These are phyloP conservation scores for Hapalemur alaotrensis DNA, from an alignment of 2,797 vertebrate genomes.

Conservation along the genomic window DNA sequence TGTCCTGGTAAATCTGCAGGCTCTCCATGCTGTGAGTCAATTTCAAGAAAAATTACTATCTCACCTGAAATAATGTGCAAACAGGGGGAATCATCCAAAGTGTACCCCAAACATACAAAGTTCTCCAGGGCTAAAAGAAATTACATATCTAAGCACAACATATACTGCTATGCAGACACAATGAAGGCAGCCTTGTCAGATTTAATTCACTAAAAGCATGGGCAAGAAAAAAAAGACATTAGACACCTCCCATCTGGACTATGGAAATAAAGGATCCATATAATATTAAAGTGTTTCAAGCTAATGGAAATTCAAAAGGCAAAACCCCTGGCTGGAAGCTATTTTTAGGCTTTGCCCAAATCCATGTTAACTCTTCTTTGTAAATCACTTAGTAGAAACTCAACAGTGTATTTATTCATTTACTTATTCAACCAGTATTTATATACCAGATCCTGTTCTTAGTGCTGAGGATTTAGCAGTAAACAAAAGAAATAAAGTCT, in stretches of 20 bases:
- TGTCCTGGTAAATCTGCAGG: background rate
- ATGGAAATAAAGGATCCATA: background rate
- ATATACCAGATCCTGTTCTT: background rate
- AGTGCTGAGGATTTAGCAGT: background rate
- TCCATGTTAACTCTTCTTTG: background rate
- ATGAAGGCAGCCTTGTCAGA: background rate
- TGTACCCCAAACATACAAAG: background rate
- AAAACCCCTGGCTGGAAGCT: background rate
- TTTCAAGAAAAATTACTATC: constrained; percentile 37
- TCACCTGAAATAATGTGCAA: background rate
- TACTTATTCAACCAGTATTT: background rate
- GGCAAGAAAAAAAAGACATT: constrained; percentile 14
- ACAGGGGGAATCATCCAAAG: background rate
- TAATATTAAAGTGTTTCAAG: constrained; percentile 24
- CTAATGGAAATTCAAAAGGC: constrained; percentile 29
- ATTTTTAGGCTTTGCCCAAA: constrained; percentile 5
- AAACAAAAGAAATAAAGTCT: background rate
- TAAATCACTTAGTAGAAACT: constrained; percentile 27
- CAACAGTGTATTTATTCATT: background rate
- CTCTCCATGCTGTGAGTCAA: background rate
- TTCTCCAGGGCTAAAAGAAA: background rate
- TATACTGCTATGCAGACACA: background rate
- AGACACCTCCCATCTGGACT: background rate
- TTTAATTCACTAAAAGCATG: background rate
- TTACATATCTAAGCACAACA: background rate